These are phyloP conservation scores for Cirrhinus mrigala DNA, from an alignment of 2,797 vertebrate species.

Conservation along the genomic window DNA sequence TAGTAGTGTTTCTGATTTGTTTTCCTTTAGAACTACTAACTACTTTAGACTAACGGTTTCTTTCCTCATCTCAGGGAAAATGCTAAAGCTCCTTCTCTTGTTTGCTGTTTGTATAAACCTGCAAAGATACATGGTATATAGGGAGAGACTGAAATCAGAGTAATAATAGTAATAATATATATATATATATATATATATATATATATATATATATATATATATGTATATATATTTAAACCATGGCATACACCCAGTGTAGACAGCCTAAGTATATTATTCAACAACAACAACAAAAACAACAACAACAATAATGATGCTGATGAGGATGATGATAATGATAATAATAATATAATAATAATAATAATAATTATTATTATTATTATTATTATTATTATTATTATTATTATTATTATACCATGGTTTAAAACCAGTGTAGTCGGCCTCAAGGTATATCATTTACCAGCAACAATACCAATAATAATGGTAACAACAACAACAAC, in stretches of 20 bases:
- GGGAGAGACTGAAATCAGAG: slow-evolving; percentile 39
- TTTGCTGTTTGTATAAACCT: slow-evolving; percentile 71
- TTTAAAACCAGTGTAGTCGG: no score
- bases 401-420: not conserved
- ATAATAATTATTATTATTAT: not conserved
- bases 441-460: not conserved
- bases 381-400: not conserved
- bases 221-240: not conserved
- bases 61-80: slow-evolving; percentile 74
- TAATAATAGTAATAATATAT: slow-evolving; percentile 53
- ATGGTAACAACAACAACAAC: not conserved
- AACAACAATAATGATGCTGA: not conserved
- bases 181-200: not conserved
- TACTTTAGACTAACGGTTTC: slow-evolving; percentile 73
- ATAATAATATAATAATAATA: not conserved
- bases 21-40: slow-evolving; percentile 58
- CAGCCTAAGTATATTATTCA: not conserved
- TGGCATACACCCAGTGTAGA: not conserved
- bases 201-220: not conserved
- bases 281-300: not conserved
- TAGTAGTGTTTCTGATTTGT: slow-evolving; percentile 8
- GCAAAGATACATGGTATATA: slow-evolving; percentile 69
- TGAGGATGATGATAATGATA: no score
- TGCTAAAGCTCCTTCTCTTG: slow-evolving; percentile 76
- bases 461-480: not conserved